phyloP scores from a whole-genome alignment of 2,797 vertebrate genomes.

The Fundulus diaphanus region DNA sequence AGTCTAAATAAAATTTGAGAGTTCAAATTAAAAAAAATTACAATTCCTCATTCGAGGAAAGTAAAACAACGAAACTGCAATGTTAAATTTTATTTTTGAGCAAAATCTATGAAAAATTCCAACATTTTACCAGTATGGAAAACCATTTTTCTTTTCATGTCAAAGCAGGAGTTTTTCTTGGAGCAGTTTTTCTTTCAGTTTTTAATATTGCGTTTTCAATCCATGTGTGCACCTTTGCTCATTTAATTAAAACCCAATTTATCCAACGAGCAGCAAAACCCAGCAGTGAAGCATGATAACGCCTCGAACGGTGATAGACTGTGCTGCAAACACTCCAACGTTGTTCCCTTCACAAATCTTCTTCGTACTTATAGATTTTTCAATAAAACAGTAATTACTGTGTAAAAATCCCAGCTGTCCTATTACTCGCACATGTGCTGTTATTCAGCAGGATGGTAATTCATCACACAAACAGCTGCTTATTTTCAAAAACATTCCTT shows the following conservation, averaged over 20 bases:
- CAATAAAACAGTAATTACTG: constrained; percentile 75
- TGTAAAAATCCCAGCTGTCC: constrained; percentile 64
- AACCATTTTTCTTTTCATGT: neutral
- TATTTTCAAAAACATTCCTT: constrained; percentile 59
- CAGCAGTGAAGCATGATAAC: constrained; percentile 26
- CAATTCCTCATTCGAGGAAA: neutral
- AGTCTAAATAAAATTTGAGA: neutral
- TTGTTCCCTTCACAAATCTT: constrained; percentile 60
- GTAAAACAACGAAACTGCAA: neutral
- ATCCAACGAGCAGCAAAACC: constrained; percentile 37
- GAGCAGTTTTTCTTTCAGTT: constrained; percentile 18
- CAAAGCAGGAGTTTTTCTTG: neutral
- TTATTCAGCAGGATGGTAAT: constrained; percentile 64
- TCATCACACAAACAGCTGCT: constrained; percentile 66
- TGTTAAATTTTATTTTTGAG: neutral
- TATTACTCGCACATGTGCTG: constrained; percentile 54
- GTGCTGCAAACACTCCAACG: constrained; percentile 31
- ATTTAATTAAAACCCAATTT: constrained; percentile 28
- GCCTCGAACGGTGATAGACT: constrained; percentile 28
- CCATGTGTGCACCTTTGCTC: constrained; percentile 13
- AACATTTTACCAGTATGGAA: neutral
- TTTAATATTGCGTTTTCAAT: constrained; percentile 33
- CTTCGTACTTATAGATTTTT: constrained; percentile 68
- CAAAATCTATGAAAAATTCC: neutral
- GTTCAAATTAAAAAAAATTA: neutral